phyloP scores from a whole-genome alignment of 2,113 vertebrate species.

The Scophthalmus maximus region DNA sequence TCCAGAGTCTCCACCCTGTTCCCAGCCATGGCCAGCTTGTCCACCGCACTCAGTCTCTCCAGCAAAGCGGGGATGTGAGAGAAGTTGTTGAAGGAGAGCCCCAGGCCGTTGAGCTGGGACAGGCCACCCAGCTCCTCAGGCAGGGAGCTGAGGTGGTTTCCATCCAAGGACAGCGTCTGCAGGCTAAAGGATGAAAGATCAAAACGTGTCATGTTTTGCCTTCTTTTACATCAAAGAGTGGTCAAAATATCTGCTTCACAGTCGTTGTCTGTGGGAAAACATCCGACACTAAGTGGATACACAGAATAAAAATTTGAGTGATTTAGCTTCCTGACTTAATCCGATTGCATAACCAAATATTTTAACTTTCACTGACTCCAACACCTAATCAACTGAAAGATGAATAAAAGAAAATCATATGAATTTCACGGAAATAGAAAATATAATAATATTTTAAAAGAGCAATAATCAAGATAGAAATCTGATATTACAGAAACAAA shows the following conservation, averaged over 20 bases:
- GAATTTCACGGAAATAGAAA: too few species aligned
- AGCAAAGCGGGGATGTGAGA: conserved; percentile 87
- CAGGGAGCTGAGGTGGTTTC: conserved; percentile 89
- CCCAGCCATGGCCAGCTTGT: conserved; percentile 92
- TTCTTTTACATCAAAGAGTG: conserved; percentile 13
- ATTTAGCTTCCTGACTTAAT: neutral
- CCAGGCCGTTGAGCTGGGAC: conserved; percentile 88
- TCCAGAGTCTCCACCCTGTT: conserved; percentile 88
- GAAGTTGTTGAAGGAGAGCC: conserved; percentile 95
- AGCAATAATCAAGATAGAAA: too few species aligned
- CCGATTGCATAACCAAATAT: too few species aligned
- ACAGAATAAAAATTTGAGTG: neutral
- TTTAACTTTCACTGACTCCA: too few species aligned
- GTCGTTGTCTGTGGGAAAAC: conserved; percentile 11
- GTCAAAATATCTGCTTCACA: conserved; percentile 13
- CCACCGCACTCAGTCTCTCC: conserved; percentile 86
- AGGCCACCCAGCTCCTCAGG: conserved; percentile 91
- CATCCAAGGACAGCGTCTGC: conserved; percentile 93
- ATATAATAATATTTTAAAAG: too few species aligned
- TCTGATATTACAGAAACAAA: too few species aligned
- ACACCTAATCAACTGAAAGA: too few species aligned
- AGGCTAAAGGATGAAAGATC: conserved; percentile 80
- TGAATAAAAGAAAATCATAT: too few species aligned
- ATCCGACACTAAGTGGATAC: conserved; percentile 10
- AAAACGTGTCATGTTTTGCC: conserved; percentile 10